Evolutionary conservation across 1,140 invertebrate genomes (phyloP), one percentile per base, ranked within the genome.

Genomic region (Paraescarpia echinospica): DNA sequence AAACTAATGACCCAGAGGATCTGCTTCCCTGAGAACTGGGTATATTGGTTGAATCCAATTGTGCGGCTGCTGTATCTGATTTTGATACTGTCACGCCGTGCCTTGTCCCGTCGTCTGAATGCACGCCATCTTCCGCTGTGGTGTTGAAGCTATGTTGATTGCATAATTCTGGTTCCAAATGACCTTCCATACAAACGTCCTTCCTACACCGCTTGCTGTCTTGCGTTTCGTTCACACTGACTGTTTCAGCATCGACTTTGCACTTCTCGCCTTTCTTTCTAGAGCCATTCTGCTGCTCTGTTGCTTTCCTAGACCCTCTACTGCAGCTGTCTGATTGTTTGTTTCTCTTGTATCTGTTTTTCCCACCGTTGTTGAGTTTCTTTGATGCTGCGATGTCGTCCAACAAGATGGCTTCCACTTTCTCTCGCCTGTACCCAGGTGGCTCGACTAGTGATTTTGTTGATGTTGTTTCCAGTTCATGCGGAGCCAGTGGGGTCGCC

Each of bases 401-500:
- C 18, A 35, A 90, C 89, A 90, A 91, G 33, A 34, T 91, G 33
- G 34, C 91, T 59, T 91, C 48, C 35, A 91, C n/a, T 48, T 91
- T 34, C 31, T 51, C 88, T 51, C 33, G 35, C 35, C 33, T 35
- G 34, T 90, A 93, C 91, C 92, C 92, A 34, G 89, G 34, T 0
- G 92, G 92, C 59, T n/a, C 34, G 33, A 93, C 34, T 77, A 94
- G 59, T 59, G 89, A 33, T 91, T 94, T 91, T 35, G 89, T 35
- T 89, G 91, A 91, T 89, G 93, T 41, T 34, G 93, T 92, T 34
- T 88, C 48, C 91, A 94, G 94, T 96, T 98, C 98, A 93, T 96
- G 96, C 89, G 96, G 96, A 94, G 97, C 97, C 14, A 99, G 96
- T 90, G 97, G 96, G 93, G 97, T 97, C 33, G 97, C 97, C 94